Evolutionary conservation across 2,888 invertebrate genomes (phyloP).

Genomic region (Hyalella azteca): DNA sequence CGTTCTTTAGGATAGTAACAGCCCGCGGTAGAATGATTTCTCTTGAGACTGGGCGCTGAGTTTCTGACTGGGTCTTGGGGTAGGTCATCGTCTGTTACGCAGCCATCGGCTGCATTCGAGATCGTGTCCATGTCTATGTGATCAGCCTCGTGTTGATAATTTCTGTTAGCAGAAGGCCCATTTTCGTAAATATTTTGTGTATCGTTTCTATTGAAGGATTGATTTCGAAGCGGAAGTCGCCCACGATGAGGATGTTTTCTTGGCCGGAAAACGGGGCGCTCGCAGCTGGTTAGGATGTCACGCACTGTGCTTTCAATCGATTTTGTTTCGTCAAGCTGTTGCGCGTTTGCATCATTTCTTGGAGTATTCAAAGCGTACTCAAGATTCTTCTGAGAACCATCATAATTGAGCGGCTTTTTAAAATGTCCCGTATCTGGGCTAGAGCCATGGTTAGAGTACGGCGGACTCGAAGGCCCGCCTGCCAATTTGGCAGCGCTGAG

Average conservation of each 20-base stretch:
- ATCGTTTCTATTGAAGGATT: not conserved
- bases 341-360: not conserved
- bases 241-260: not conserved
- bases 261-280: not conserved
- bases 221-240: not conserved
- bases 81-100: not conserved
- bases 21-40: slow-evolving; percentile 42
- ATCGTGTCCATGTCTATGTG: slow-evolving; percentile 1
- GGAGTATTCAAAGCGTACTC: not conserved
- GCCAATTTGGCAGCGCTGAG: not conserved
- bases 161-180: not conserved
- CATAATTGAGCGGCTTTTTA: not conserved
- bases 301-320: not conserved
- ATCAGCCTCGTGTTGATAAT: not conserved
- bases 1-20: slow-evolving; percentile 26
- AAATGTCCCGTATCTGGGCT: not conserved
- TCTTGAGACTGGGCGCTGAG: not conserved
- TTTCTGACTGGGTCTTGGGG: not conserved
- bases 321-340: not conserved
- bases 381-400: not conserved
- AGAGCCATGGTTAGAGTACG: not conserved
- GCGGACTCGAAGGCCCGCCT: not conserved
- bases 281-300: not conserved
- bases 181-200: not conserved
- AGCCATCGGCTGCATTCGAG: not conserved